These are phyloP conservation scores for Fulmarus glacialis DNA, from an alignment of 2,113 vertebrate species.

Conservation along the genomic window DNA sequence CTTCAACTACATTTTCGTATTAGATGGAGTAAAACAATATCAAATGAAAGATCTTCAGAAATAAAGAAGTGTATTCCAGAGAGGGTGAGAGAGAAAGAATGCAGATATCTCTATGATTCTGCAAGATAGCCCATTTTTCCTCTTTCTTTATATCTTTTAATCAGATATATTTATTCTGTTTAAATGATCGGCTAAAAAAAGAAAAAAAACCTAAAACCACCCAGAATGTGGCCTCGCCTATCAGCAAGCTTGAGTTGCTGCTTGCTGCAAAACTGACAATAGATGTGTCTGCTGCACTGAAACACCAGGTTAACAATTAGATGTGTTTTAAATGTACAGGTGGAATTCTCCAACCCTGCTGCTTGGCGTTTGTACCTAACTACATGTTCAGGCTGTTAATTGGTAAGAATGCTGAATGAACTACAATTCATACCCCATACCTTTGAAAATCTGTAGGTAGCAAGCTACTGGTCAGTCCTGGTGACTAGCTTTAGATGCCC, in stretches of 20 bases:
- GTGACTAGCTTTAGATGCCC: background rate
- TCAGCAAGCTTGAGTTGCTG: background rate
- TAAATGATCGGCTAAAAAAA: background rate
- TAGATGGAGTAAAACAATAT: background rate
- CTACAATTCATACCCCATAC: background rate
- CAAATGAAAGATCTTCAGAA: background rate
- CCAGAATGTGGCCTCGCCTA: rapidly evolving
- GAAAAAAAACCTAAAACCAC: background rate
- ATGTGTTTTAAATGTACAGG: background rate
- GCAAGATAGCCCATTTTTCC: background rate
- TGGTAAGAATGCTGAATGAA: background rate
- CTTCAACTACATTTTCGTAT: background rate
- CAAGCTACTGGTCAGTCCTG: background rate
- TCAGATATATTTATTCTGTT: background rate
- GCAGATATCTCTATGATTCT: background rate
- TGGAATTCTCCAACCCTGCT: background rate
- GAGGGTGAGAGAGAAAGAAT: background rate
- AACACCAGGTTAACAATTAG: background rate
- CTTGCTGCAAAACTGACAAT: background rate
- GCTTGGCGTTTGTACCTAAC: background rate
- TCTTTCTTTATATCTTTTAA: background rate
- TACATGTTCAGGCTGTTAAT: background rate
- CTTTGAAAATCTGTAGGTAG: background rate
- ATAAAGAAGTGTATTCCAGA: background rate
- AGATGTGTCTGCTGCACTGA: background rate